Evolutionary conservation across 2,888 invertebrate genomes (phyloP), one percentile per base, ranked within the genome.

Genomic region (Chirona hameri): DNA sequence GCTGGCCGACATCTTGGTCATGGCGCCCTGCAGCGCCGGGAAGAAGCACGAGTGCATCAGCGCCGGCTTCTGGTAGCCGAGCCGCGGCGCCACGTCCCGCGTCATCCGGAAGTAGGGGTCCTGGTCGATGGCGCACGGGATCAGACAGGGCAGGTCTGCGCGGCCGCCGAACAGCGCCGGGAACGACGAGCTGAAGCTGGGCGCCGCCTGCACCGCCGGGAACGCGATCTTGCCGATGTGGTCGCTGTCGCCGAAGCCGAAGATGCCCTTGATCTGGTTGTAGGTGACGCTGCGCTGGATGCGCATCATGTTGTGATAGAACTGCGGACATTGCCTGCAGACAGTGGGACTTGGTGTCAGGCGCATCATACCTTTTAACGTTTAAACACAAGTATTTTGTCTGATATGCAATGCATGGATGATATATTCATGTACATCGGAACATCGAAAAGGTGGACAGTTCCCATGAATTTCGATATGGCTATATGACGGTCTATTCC

Each of bases 81-180:
- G 89, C 21, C 94, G 91, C 0, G 98, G 97, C 0, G 98, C 97
- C n/a, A 98, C 98, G 89, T 99, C 99, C 82, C 99, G 91, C 0
- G 97, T 94, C 98, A 99, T 98, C 57, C 99, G 92, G 89, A 99
- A 99, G 89, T 99, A 99, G 0, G 99, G 99, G 90, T 99, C 99
- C 91, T 92, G 99, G 90, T 99, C 99, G 85, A 99, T 99, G 15
- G 98, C 99, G 89, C 99, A 99, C 0, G 99, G 99, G 85, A 99
- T 97, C 5, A 97, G 90, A 87, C 94, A 94, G 7, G 92, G 93
- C 81, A 97, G 90, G 86, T 93, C 91, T 86, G 93, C 93, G 87
- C 92, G 92, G 82, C 91, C 90, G 0, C 92, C 93, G 88, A 99
- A 99, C 87, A 98, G 95, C 84, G 93, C 92, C 0, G 98, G 98